These are phyloP conservation scores for Cyclophora punctaria DNA, from an alignment of 2,888 invertebrate species.

Conservation along the genomic window DNA sequence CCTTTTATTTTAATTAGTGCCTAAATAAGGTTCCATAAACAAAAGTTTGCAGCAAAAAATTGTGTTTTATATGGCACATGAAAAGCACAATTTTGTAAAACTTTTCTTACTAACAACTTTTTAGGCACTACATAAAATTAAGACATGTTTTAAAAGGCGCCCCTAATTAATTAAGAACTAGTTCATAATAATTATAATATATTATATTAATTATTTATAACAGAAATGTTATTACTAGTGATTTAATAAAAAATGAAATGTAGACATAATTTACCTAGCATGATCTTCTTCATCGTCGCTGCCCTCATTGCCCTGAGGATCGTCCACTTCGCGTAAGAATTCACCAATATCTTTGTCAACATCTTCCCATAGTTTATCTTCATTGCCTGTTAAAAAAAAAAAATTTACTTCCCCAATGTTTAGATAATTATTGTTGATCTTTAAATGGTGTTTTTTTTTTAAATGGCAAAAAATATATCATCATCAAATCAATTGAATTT, in stretches of 20 bases:
- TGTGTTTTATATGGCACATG: too few species aligned
- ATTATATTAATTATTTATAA: conserved; percentile 1
- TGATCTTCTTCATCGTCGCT: conserved; percentile 80
- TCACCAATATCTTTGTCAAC: conserved; percentile 88
- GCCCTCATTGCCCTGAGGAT: conserved; percentile 81
- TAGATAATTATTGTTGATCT: too few species aligned
- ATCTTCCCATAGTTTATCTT: conserved; percentile 86
- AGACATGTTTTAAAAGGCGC: conserved; percentile 1
- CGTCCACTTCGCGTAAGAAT: conserved; percentile 78
- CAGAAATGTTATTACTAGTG: too few species aligned
- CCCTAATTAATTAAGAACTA: background rate
- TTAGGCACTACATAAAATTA: background rate
- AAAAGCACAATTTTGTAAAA: too few species aligned
- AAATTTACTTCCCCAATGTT: too few species aligned
- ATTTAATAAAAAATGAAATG: too few species aligned
- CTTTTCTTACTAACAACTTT: too few species aligned
- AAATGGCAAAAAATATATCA: too few species aligned
- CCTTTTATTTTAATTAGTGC: too few species aligned
- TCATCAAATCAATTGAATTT: background rate
- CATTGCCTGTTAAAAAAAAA: conserved; percentile 27
- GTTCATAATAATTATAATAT: background rate
- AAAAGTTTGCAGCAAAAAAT: too few species aligned
- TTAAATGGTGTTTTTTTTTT: too few species aligned
- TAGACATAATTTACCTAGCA: conserved; percentile 57
- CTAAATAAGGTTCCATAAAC: too few species aligned